A percentile compares a stretch with the other conserved stretches of the same genome.
phyloP scores from a whole-genome alignment of 1,140 invertebrate species.

The Leptoteleia sp. region DNA sequence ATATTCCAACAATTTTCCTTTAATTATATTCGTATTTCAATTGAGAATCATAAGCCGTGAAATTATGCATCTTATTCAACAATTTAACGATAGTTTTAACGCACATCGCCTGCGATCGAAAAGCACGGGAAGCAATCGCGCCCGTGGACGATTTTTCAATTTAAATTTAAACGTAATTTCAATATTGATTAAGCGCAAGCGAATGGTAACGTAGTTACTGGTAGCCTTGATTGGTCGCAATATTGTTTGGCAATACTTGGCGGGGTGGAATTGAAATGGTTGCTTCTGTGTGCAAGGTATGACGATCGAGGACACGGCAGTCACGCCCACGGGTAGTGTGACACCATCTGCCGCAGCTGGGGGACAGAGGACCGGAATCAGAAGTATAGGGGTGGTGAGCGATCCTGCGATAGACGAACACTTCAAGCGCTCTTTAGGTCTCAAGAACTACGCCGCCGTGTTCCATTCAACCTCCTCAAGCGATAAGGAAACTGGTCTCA shows the following conservation, averaged over 20 bases:
- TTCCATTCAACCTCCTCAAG: slow-evolving; percentile 83
- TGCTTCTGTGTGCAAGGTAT: slow-evolving; percentile 69
- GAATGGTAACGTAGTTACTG: slow-evolving; percentile 12
- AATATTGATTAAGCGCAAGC: slow-evolving; percentile 3
- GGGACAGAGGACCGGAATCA: slow-evolving; percentile 75
- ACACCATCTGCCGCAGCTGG: slow-evolving; percentile 75
- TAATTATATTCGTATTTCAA: too few species aligned
- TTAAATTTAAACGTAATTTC: slow-evolving; percentile 12
- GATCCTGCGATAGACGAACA: slow-evolving; percentile 98
- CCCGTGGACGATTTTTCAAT: too few species aligned
- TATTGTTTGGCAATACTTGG: slow-evolving; percentile 26
- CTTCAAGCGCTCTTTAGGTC: slow-evolving; percentile 93
- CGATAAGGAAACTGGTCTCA: slow-evolving; percentile 78
- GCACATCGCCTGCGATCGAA: too few species aligned
- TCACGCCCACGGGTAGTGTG: slow-evolving; percentile 74
- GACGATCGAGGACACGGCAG: slow-evolving; percentile 77
- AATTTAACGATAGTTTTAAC: too few species aligned
- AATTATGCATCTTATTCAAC: too few species aligned
- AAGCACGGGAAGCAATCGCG: too few species aligned
- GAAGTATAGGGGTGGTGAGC: slow-evolving; percentile 78
- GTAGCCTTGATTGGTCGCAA: slow-evolving; percentile 33
- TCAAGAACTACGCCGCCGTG: slow-evolving; percentile 90
- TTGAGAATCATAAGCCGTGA: too few species aligned
- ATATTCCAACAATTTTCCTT: too few species aligned
- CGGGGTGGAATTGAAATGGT: slow-evolving; percentile 42